Evolutionary conservation across 2,888 invertebrate species (phyloP).

Genomic region (Dryocosmus kuriphilus): DNA sequence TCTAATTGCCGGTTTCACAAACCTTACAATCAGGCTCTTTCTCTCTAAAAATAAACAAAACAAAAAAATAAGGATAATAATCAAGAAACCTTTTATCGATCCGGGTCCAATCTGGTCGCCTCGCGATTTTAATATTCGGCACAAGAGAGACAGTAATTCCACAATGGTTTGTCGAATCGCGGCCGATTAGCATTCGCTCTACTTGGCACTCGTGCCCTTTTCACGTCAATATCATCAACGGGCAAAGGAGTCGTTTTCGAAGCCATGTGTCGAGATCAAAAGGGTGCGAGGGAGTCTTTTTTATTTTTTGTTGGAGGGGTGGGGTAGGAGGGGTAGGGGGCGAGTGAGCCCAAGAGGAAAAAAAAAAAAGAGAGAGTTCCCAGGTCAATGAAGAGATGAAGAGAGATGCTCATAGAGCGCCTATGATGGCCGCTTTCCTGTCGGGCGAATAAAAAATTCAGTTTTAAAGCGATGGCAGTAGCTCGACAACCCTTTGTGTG

Average conservation of each 20-base stretch:
- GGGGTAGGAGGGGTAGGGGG: constrained; percentile 53
- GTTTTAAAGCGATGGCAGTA: constrained; percentile 53
- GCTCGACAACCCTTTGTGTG: constrained; percentile 71
- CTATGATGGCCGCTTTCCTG: constrained; percentile 76
- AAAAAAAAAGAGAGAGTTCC: constrained; percentile 54
- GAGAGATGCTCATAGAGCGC: constrained; percentile 49
- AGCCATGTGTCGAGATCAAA: constrained; percentile 51
- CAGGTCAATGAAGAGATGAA: constrained; percentile 45
- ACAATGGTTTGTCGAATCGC: constrained; percentile 51
- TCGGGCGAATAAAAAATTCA: constrained; percentile 72
- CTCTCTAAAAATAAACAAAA: background rate
- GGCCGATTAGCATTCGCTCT: constrained; percentile 61
- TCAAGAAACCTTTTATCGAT: background rate
- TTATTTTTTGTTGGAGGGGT: background rate
- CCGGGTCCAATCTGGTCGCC: constrained; percentile 10
- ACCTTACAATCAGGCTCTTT: background rate
- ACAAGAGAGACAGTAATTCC: constrained; percentile 9
- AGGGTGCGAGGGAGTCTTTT: constrained; percentile 34
- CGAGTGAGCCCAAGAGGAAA: constrained; percentile 52
- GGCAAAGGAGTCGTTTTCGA: constrained; percentile 52
- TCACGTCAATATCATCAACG: constrained; percentile 57
- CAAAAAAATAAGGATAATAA: background rate
- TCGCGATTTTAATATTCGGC: constrained; percentile 34
- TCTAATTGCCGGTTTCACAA: too few relatives aligned
- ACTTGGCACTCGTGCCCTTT: constrained; percentile 56